These are phyloP conservation scores for Rhincodon typus DNA, from an alignment of 2,797 vertebrate species.

Conservation along the genomic window DNA sequence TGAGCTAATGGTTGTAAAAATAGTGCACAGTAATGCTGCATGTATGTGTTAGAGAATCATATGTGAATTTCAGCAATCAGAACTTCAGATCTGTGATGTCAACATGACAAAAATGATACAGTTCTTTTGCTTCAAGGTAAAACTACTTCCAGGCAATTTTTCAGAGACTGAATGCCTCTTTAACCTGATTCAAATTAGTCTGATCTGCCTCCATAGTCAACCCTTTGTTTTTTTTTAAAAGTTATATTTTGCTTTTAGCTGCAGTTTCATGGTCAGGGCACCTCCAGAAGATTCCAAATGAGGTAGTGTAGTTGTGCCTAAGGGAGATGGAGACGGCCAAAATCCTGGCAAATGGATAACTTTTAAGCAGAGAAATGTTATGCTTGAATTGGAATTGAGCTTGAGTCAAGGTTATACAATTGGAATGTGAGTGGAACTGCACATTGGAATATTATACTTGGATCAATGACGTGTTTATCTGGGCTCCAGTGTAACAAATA, in stretches of 20 bases:
- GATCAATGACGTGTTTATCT: slow-evolving; percentile 20
- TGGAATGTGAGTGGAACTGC: neutral
- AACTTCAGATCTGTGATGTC: neutral
- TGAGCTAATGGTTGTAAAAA: neutral
- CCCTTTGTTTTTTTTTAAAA: neutral
- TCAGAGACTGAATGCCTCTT: neutral
- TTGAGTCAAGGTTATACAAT: neutral
- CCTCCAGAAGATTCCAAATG: neutral
- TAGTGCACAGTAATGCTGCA: neutral
- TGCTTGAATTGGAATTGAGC: neutral
- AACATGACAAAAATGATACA: neutral
- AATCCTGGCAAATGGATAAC: neutral
- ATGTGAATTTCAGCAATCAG: neutral
- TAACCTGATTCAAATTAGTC: neutral
- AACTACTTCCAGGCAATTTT: neutral
- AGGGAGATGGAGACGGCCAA: neutral
- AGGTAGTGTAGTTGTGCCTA: neutral
- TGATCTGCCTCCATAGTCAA: neutral
- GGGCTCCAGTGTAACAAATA: slow-evolving; percentile 17
- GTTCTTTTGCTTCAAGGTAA: neutral
- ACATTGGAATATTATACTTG: slow-evolving; percentile 17
- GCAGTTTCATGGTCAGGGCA: neutral
- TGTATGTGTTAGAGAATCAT: neutral
- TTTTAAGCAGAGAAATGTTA: neutral
- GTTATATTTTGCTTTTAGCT: neutral